Evolutionary conservation across 2,797 vertebrate species (phyloP), one percentile per base, ranked within the genome.

Genomic region (Oceanodroma leucorhoa): DNA sequence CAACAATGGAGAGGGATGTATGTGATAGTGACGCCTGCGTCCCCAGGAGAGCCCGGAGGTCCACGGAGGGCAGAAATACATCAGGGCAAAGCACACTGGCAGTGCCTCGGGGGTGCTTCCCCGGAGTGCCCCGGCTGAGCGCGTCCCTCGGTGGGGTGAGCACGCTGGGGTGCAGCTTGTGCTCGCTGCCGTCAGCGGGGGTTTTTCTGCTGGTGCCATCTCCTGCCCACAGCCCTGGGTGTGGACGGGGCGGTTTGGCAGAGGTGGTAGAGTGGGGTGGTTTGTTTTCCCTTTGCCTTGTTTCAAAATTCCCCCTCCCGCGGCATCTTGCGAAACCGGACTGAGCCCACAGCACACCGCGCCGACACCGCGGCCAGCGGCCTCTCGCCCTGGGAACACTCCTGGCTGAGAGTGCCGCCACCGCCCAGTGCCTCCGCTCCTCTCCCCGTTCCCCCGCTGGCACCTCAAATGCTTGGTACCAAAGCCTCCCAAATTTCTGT

Each of bases 211-310:
- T 0, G 0, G n/a, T 72, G 76, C 41, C 27, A 23, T 30, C 48
- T 77, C 71, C 57, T 5, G 2, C 57, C 27, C 3, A 1, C 50
- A 80, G 70, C 34, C 48, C 38, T 40, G 17, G 16, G 27, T 0
- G 2, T 0, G 1, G 40, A 12, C 1, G 0, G 7, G 15, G 11
- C 16, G 2, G 6, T 6, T 15, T 84, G 93, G 87, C 75, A 70
- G 54, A 48, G 19, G n/a, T 4, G 2, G 7, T 32, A 24, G 29
- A 69, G 50, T 5, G 34, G 38, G 41, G 26, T 22, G 62, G 65
- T 77, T 94, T 94, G 77, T 87, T 91, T 96, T 92, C 67, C 13
- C 21, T 91, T 65, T 82, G 30, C 79, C 67, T 89, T 53, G 40
- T 94, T 95, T 81, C 83, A 89, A 86, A 96, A 96, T 69, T 78